Conservation (phyloP, 1,140 invertebrate species). For the Pissodes strobi region DNA sequence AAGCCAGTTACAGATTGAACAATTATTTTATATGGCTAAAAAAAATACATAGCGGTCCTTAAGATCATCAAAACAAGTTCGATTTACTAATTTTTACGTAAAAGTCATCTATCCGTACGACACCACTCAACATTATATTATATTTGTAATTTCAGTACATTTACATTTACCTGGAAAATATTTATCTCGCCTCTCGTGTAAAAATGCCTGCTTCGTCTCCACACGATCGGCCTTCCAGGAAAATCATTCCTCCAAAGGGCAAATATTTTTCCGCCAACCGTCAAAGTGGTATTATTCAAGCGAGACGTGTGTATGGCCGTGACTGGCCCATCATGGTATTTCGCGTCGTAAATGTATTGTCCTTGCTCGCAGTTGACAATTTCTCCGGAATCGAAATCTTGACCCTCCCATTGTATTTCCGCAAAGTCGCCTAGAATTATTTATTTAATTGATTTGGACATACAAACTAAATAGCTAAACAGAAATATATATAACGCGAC, state of each 20-base stretch:
- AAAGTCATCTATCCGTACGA: too few species aligned
- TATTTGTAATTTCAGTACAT: too few species aligned
- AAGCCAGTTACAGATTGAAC: slow-evolving; percentile 60
- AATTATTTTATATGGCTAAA: slow-evolving; percentile 50
- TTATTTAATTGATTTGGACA: too few species aligned
- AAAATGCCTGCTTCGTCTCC: slow-evolving; percentile 58
- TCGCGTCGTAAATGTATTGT: slow-evolving; percentile 57
- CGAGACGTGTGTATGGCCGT: slow-evolving; percentile 57
- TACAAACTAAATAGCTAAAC: too few species aligned
- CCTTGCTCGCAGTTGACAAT: slow-evolving; percentile 61
- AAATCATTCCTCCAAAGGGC: slow-evolving; percentile 63
- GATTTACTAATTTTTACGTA: background rate
- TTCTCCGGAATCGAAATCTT: slow-evolving; percentile 63
- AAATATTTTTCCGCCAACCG: slow-evolving; percentile 63
- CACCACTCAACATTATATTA: too few species aligned
- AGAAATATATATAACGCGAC: too few species aligned
- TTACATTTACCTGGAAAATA: slow-evolving; percentile 20
- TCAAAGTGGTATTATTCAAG: slow-evolving; percentile 60
- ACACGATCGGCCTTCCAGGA: slow-evolving; percentile 59
- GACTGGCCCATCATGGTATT: slow-evolving; percentile 68
- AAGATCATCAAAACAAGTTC: too few species aligned
- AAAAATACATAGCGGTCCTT: too few species aligned
- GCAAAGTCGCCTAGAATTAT: slow-evolving; percentile 59
- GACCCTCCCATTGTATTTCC: slow-evolving; percentile 64
- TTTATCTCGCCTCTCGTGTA: slow-evolving; percentile 62